Evolutionary conservation across 2,888 invertebrate species (phyloP).

Genomic region (Amaurobius ferox): DNA sequence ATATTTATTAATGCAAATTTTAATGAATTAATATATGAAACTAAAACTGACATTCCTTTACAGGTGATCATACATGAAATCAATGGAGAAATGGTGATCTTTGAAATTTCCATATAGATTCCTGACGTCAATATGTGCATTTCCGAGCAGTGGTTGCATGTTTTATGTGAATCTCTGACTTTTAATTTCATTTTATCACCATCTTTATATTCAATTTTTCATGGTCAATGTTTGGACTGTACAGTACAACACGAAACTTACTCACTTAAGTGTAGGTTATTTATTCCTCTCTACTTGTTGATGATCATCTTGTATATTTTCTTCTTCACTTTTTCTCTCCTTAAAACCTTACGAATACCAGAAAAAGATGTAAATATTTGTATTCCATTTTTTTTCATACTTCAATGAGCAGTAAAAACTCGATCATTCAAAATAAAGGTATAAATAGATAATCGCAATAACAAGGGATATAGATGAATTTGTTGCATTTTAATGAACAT

Average conservation of each 20-base stretch:
- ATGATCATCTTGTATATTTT: slow-evolving; percentile 4
- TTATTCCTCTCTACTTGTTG: slow-evolving; percentile 20
- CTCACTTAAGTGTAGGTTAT: slow-evolving; percentile 1
- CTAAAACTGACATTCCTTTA: too few relatives aligned
- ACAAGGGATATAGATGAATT: too few relatives aligned
- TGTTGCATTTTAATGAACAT: too few relatives aligned
- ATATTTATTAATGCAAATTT: too few relatives aligned
- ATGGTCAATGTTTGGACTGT: slow-evolving; percentile 27
- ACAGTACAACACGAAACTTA: slow-evolving; percentile 14
- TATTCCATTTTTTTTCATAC: neutral
- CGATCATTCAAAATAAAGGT: too few relatives aligned
- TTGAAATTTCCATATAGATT: neutral
- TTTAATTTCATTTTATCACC: slow-evolving; percentile 33
- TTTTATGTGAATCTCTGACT: slow-evolving; percentile 41
- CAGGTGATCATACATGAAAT: too few relatives aligned
- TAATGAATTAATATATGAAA: too few relatives aligned
- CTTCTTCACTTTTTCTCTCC: slow-evolving; percentile 16
- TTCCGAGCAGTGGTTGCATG: neutral
- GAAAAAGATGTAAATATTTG: slow-evolving; percentile 12
- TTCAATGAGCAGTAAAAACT: too few relatives aligned
- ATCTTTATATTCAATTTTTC: slow-evolving; percentile 43
- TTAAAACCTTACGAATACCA: slow-evolving; percentile 41
- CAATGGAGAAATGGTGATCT: too few relatives aligned
- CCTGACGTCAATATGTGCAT: neutral
- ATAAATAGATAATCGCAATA: too few relatives aligned